These are phyloP conservation scores for Myiothlypis coronata DNA, from an alignment of 2,797 vertebrate species.

Conservation along the genomic window DNA sequence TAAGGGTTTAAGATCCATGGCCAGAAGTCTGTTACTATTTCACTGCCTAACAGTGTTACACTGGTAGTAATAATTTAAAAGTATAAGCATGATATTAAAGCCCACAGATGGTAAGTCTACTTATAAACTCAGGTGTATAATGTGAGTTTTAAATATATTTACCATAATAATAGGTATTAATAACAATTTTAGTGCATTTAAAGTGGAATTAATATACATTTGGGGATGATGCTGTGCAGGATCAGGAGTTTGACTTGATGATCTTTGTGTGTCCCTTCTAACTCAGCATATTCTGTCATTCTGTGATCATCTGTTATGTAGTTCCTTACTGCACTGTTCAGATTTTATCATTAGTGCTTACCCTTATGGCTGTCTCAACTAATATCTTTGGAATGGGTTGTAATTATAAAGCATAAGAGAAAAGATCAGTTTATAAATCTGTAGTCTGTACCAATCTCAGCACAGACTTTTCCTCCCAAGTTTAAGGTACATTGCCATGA, in stretches of 20 bases:
- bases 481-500: not conserved
- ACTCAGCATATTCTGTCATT: not conserved
- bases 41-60: not conserved
- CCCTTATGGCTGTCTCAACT: not conserved
- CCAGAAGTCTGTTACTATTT: conserved; percentile 11
- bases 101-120: not conserved
- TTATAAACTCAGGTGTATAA: not conserved
- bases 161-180: not conserved
- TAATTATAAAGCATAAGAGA: not conserved
- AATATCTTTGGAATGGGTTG: not conserved
- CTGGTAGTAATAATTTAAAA: conserved; percentile 7
- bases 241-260: not conserved
- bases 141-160: conserved; percentile 16
- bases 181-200: not conserved
- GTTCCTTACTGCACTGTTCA: not conserved
- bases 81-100: not conserved
- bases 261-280: not conserved
- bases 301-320: not conserved
- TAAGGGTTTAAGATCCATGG: not conserved
- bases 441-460: not conserved
- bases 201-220: not conserved
- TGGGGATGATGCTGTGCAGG: not conserved
- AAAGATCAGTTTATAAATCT: not conserved
- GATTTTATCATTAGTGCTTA: not conserved
- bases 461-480: not conserved